Evolutionary conservation across 1,140 invertebrate genomes (phyloP).

Genomic region (Sycophila sp.): DNA sequence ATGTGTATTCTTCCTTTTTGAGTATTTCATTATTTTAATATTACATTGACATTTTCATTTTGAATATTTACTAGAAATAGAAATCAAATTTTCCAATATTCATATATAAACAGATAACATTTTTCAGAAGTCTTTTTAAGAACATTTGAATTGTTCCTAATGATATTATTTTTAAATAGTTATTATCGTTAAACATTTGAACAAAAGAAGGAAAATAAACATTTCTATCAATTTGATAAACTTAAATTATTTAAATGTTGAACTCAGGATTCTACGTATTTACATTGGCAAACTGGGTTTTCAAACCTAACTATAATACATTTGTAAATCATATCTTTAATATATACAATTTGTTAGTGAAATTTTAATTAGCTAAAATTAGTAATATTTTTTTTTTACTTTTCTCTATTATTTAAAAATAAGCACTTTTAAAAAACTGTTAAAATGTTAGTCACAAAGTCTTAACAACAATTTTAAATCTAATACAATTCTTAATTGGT

Average conservation of each 20-base stretch:
- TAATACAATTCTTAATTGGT: conserved; percentile 30
- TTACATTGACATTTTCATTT: neutral
- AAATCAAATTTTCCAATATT: neutral
- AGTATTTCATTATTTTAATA: neutral
- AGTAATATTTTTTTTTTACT: conserved; percentile 11
- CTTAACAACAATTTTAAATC: conserved; percentile 31
- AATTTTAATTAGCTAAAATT: conserved; percentile 3
- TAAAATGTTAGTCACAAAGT: conserved; percentile 7
- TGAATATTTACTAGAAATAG: neutral
- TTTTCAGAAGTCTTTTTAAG: neutral
- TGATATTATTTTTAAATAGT: neutral
- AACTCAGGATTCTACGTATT: conserved; percentile 46
- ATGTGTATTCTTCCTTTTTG: neutral
- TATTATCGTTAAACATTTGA: too few species aligned
- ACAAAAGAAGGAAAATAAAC: neutral
- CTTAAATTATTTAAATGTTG: conserved; percentile 11
- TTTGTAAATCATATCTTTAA: conserved; percentile 50
- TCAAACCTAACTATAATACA: conserved; percentile 57
- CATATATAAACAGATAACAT: neutral
- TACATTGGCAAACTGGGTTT: conserved; percentile 42
- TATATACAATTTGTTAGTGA: conserved; percentile 50
- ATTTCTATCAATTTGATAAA: conserved; percentile 17
- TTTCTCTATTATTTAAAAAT: conserved; percentile 5
- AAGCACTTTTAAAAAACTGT: conserved; percentile 2
- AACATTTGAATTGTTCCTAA: neutral